Percentiles rank a stretch among this genome's conserved stretches.
phyloP scores from a whole-genome alignment of 64 coral and sea anemone genomes.

The Porites australiensis region DNA sequence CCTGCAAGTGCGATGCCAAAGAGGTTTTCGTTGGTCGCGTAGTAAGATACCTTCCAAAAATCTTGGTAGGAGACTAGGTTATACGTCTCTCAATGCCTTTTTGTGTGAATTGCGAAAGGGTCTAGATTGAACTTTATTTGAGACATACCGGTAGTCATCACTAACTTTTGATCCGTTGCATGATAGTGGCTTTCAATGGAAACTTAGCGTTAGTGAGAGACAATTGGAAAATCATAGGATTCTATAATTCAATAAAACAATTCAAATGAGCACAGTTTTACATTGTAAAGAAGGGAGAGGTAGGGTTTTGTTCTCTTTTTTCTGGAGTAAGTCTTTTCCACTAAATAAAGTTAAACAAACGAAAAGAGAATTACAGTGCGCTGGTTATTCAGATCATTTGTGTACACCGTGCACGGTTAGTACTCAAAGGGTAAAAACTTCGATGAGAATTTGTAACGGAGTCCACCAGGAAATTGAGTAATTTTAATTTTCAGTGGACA shows the following conservation, averaged over 20 bases:
- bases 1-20: no score
- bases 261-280: conserved; percentile 49
- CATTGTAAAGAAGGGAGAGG: neutral
- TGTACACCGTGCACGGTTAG: no score
- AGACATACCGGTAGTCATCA: neutral
- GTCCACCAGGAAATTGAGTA: no score
- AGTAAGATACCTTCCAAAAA: no score
- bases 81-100: no score
- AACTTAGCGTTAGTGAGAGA: neutral
- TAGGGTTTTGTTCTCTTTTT: neutral
- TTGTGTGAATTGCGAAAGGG: no score
- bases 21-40: no score
- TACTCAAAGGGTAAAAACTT: no score
- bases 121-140: no score
- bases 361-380: neutral
- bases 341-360: conserved; percentile 15
- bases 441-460: no score
- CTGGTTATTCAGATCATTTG: neutral
- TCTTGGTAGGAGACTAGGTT: no score
- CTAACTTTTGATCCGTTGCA: neutral
- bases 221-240: neutral
- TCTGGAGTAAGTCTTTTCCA: conserved; percentile 2
- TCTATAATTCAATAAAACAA: conserved; percentile 19
- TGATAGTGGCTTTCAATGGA: neutral
- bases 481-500: no score